phyloP scores from a whole-genome alignment of 2,888 invertebrate genomes.

The Theristus sp. region DNA sequence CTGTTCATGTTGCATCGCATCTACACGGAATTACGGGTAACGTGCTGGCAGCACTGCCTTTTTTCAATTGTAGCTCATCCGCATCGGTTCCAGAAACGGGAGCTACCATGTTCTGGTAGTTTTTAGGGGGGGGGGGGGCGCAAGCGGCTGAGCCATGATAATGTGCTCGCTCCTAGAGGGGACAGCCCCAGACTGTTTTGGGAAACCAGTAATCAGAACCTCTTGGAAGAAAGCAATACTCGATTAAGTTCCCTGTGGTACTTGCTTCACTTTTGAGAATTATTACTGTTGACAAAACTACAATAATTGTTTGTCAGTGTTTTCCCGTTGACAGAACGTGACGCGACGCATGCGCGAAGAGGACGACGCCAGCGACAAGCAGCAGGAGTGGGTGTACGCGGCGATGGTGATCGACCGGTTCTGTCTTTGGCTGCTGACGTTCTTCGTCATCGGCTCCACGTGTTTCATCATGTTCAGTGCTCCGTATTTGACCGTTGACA shows the following conservation, averaged over 20 bases:
- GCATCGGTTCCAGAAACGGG: no score
- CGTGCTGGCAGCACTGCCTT: background rate
- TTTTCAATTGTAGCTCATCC: background rate
- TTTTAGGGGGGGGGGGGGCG: no score
- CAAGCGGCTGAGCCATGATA: no score
- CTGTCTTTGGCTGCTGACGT: background rate
- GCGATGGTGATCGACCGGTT: slow-evolving; percentile 10
- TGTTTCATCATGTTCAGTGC: background rate
- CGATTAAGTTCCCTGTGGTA: no score
- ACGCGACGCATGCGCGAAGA: slow-evolving; percentile 23
- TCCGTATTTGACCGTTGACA: background rate
- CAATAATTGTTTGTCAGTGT: no score
- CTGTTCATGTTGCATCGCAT: background rate
- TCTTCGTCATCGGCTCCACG: background rate
- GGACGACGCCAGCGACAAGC: slow-evolving; percentile 20
- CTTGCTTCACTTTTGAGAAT: no score
- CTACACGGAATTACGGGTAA: background rate
- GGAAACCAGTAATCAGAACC: no score
- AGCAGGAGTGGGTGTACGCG: slow-evolving; percentile 23
- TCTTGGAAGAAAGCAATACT: no score
- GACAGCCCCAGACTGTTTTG: background rate
- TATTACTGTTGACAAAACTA: no score
- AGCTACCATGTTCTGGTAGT: no score
- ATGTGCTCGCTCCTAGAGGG: no score
- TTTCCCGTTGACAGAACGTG: slow-evolving; percentile 12